Percentiles rank a stretch among this genome's conserved stretches.
Evolutionary conservation across 2,888 invertebrate genomes (phyloP).

Genomic region (Aelia acuminata): DNA sequence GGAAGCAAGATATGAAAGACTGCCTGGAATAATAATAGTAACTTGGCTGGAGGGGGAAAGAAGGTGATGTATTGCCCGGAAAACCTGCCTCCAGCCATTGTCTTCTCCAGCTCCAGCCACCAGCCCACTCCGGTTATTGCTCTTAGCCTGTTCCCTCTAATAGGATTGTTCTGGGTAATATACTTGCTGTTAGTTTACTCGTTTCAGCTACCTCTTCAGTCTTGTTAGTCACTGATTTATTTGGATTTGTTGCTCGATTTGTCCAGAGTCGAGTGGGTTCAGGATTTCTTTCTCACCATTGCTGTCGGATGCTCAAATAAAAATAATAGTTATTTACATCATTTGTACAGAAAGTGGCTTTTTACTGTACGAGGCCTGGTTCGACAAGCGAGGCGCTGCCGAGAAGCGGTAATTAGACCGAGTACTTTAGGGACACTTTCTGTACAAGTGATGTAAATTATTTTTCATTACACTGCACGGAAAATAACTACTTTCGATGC

Average conservation of each 20-base stretch:
- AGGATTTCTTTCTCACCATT: too few species aligned
- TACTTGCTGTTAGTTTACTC: neutral
- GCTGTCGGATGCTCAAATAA: too few species aligned
- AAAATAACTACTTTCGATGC: too few species aligned
- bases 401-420: too few species aligned
- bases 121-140: neutral
- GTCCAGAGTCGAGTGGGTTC: too few species aligned
- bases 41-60: neutral
- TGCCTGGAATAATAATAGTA: slow-evolving; percentile 31
- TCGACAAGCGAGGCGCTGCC: too few species aligned
- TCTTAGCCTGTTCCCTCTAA: neutral
- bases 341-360: too few species aligned
- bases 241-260: neutral
- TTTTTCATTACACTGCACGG: too few species aligned
- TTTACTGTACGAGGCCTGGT: too few species aligned
- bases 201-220: neutral
- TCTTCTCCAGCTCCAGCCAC: neutral
- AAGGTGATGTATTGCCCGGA: slow-evolving; percentile 33
- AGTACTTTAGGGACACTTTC: too few species aligned
- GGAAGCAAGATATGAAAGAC: slow-evolving; percentile 21
- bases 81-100: slow-evolving; percentile 6
- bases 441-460: too few species aligned
- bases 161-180: neutral
- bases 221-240: neutral
- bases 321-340: too few species aligned